Conservation (phyloP, 1,140 invertebrate genomes). For the Spodoptera frugiperda region DNA sequence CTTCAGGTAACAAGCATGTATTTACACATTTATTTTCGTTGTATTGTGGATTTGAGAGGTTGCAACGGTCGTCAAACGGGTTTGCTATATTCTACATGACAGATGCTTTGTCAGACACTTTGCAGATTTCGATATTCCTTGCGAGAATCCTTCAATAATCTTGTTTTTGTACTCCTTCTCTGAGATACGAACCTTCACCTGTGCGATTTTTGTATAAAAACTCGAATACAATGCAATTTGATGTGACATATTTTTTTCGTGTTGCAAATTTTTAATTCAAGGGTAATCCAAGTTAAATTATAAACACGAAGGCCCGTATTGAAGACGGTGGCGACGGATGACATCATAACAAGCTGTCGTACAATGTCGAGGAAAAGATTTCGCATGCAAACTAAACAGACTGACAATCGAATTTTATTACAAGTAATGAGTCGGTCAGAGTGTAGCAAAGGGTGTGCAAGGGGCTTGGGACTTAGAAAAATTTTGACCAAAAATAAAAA, state of each 20-base stretch:
- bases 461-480: too few species aligned
- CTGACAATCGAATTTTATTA: slow-evolving; percentile 18
- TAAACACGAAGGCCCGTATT: slow-evolving; percentile 44
- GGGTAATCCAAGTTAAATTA: slow-evolving; percentile 24
- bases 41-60: slow-evolving; percentile 14
- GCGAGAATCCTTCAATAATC: slow-evolving; percentile 19
- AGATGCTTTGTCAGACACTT: slow-evolving; percentile 45
- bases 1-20: slow-evolving; percentile 41
- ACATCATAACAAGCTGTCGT: slow-evolving; percentile 52
- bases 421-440: neutral
- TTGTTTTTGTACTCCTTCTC: neutral
- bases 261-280: slow-evolving; percentile 17
- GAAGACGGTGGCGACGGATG: slow-evolving; percentile 39
- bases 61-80: slow-evolving; percentile 40
- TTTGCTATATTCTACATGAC: slow-evolving; percentile 26
- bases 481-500: too few species aligned
- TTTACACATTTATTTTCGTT: slow-evolving; percentile 19
- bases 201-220: neutral
- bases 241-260: neutral
- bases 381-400: slow-evolving; percentile 36
- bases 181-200: neutral
- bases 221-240: neutral
- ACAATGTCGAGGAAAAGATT: slow-evolving; percentile 46
- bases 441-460: too few species aligned
- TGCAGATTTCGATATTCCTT: slow-evolving; percentile 26